A percentile compares a stretch with the other conserved stretches of the same genome.
Evolutionary conservation across 2,888 invertebrate species (phyloP).

Genomic region (Clunio marinus): DNA sequence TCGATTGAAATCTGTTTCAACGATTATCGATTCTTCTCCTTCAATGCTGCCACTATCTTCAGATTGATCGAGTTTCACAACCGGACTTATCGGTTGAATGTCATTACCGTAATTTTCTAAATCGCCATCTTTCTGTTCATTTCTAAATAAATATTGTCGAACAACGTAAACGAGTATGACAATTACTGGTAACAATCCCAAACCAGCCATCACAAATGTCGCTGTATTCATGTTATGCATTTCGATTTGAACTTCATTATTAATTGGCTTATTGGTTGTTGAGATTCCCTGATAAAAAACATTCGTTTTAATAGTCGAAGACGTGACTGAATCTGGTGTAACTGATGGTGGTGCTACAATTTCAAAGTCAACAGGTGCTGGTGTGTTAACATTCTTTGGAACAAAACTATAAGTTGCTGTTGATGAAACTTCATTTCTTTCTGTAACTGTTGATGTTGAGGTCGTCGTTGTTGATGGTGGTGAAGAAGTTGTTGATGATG

Average conservation of each 20-base stretch:
- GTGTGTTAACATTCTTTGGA: not conserved
- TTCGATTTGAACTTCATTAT: slow-evolving; percentile 55
- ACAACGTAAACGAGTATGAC: slow-evolving; percentile 58
- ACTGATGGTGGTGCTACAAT: slow-evolving; percentile 25
- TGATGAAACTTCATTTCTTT: slow-evolving; percentile 45
- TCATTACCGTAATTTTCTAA: slow-evolving; percentile 62
- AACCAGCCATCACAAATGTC: slow-evolving; percentile 59
- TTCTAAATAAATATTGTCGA: slow-evolving; percentile 55
- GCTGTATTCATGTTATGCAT: slow-evolving; percentile 59
- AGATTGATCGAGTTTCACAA: slow-evolving; percentile 47
- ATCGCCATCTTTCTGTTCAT: slow-evolving; percentile 56
- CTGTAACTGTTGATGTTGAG: slow-evolving; percentile 44
- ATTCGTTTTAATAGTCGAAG: not conserved
- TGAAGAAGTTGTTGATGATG: not conserved
- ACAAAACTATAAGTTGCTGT: slow-evolving; percentile 38
- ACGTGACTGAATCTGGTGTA: not conserved
- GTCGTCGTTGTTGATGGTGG: slow-evolving; percentile 42
- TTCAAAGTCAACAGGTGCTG: slow-evolving; percentile 42
- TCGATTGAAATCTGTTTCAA: slow-evolving; percentile 66
- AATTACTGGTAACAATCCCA: slow-evolving; percentile 58
- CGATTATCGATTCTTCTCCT: slow-evolving; percentile 47
- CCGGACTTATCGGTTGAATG: slow-evolving; percentile 52
- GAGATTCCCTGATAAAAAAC: not conserved
- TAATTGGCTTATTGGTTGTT: slow-evolving; percentile 41
- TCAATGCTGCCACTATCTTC: slow-evolving; percentile 43